A percentile compares a stretch with the other conserved stretches of the same genome.
Evolutionary conservation across 1,140 invertebrate genomes (phyloP).

Genomic region (Dinoponera quadriceps): DNA sequence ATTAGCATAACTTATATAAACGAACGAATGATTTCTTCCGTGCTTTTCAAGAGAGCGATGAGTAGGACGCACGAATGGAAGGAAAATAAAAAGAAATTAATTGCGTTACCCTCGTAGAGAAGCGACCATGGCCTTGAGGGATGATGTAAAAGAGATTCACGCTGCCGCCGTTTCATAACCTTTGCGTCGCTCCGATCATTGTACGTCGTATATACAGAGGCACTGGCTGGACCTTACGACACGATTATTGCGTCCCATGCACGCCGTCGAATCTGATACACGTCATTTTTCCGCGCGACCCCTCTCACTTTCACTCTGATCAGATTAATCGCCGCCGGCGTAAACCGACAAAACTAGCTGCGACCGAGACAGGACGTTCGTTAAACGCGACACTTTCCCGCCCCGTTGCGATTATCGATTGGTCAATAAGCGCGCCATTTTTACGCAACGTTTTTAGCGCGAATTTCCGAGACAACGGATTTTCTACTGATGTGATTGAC

Average conservation of each 20-base stretch:
- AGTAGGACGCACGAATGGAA: no score
- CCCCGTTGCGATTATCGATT: constrained; percentile 12
- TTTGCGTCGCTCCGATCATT: constrained; percentile 1
- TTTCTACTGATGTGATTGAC: no score
- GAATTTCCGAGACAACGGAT: no score
- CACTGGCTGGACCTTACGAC: neutral
- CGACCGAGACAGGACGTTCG: constrained; percentile 41
- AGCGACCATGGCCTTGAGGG: constrained; percentile 11
- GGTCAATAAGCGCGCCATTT: neutral
- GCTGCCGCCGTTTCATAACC: constrained; percentile 5
- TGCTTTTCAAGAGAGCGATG: neutral
- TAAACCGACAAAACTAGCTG: constrained; percentile 22
- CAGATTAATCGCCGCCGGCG: constrained; percentile 46
- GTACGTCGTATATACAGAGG: neutral
- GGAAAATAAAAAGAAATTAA: neutral
- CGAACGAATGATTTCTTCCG: neutral
- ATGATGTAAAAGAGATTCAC: neutral
- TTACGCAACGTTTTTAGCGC: neutral
- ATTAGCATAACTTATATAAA: no score
- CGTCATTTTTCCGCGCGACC: constrained; percentile 70
- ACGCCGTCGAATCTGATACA: constrained; percentile 56
- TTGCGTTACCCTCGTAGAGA: neutral
- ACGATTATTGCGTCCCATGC: neutral
- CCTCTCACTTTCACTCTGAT: constrained; percentile 81
- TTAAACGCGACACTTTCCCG: constrained; percentile 55